Percentiles rank a stretch among this genome's conserved stretches.
These are phyloP conservation scores for Jaculus jaculus DNA, from an alignment of 2,113 vertebrate species.

Conservation along the genomic window DNA sequence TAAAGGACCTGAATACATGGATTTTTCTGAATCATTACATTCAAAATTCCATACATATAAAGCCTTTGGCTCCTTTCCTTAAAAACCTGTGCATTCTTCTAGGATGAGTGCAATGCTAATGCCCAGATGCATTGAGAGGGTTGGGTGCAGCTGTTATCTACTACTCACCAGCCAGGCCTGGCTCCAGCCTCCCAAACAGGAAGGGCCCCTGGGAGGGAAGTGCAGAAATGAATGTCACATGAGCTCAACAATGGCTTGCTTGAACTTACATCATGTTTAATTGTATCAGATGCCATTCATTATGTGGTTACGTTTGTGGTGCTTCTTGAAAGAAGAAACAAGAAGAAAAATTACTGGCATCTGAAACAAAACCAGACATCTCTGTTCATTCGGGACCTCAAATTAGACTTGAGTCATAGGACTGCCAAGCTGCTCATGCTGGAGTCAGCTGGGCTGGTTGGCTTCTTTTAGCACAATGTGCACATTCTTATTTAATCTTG, in stretches of 20 bases:
- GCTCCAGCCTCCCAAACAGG: background rate
- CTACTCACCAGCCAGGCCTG: background rate
- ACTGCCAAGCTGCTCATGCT: constrained; percentile 22
- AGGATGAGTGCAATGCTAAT: background rate
- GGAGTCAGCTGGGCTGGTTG: constrained; percentile 48
- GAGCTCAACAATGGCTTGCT: constrained; percentile 29
- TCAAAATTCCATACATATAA: constrained; percentile 20
- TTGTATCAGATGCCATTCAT: constrained; percentile 65
- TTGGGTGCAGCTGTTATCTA: constrained; percentile 31
- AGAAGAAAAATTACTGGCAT: constrained; percentile 61
- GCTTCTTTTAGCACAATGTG: constrained; percentile 8
- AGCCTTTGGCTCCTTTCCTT: constrained; percentile 33
- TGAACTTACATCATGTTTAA: constrained; percentile 71
- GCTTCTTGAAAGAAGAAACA: constrained; percentile 51
- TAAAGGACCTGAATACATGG: background rate
- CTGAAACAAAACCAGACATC: constrained; percentile 64
- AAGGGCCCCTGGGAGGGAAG: background rate
- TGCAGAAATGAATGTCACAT: constrained; percentile 35
- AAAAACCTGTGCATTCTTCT: constrained; percentile 6
- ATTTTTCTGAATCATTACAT: constrained; percentile 19
- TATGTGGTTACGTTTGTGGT: constrained; percentile 66
- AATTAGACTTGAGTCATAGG: constrained; percentile 69
- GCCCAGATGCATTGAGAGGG: constrained; percentile 37
- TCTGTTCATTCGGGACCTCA: constrained; percentile 50
- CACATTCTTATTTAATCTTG: constrained; percentile 43